Base-by-base conservation (phyloP, 2,888 invertebrate species). In the Zootermopsis nevadensis region DNA sequence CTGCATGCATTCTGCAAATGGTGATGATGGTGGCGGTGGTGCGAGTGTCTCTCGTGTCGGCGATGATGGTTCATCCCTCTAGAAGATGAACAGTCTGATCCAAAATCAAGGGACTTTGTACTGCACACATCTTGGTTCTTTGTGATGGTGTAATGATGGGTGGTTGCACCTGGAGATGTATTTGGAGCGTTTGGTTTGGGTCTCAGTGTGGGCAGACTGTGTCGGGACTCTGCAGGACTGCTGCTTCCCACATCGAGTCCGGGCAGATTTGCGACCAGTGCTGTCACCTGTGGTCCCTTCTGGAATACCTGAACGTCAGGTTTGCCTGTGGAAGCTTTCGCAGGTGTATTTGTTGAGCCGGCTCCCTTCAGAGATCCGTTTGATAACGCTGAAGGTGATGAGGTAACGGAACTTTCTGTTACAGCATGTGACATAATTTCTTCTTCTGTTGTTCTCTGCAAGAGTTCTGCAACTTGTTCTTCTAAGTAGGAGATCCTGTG, bases 401-500 rank as follows among this genome's bases (percentile, higher is more conserved):
- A 53, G 19, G 31, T 27, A 35, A n/a, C 24, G 33, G 31, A 19
- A 31, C n/a, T 42, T 42, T 48, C 48, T 1, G 55, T 53, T 4
- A 8, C 12, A 19, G 8, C 30, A 30, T 53, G 33, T 22, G 27
- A 8, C 1, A 31, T 4, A 22, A 4, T 53, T 27, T 53, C 79
- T 53, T 79, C 79, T 35, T 67, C 53, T 31, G 81, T 69, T 55
- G 55, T 33, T 30, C 48, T 66, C 19, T 86, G 85, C 55, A 87
- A 84, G 27, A 88, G 86, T 82, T 94, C 93, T 0, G 91, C 90
- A 86, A 96, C 96, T 90, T 97, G 97, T 88, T 97, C 97, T 89
- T 97, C 97, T 83, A 97, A 92, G 89, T 97, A 97, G 2, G 96
- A 95, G 87, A 97, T 97, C 86, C 97, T 92, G 89, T 97, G 97